Percentiles rank a stretch among this genome's conserved stretches.
These are phyloP conservation scores for Matsumyia berberina DNA, from an alignment of 2,888 invertebrate species.

Conservation along the genomic window DNA sequence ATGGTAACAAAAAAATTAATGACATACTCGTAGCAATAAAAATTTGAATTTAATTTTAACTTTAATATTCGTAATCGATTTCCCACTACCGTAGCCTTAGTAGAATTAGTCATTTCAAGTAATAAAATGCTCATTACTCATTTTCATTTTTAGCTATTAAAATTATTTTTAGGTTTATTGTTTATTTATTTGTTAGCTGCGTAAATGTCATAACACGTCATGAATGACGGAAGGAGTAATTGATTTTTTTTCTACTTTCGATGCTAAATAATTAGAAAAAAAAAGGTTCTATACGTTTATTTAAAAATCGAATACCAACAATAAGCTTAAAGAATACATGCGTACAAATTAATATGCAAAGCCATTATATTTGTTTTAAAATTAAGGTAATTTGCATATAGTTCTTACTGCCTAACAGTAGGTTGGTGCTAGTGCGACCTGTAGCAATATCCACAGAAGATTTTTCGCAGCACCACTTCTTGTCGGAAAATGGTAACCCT, in stretches of 20 bases:
- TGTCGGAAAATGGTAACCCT: too few relatives aligned
- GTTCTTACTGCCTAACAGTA: background rate
- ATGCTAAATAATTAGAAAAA: background rate
- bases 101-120: background rate
- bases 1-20: too few relatives aligned
- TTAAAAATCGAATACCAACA: slow-evolving; percentile 8
- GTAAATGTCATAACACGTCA: background rate
- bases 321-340: slow-evolving; percentile 17
- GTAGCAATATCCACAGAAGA: too few relatives aligned
- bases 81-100: background rate
- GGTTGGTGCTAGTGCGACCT: too few relatives aligned
- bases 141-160: slow-evolving; percentile 2
- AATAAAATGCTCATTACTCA: background rate
- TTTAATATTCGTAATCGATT: slow-evolving; percentile 3
- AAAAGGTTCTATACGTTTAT: too few relatives aligned
- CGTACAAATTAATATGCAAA: too few relatives aligned
- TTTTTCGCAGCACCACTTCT: too few relatives aligned
- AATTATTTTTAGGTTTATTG: slow-evolving; percentile 28
- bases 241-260: background rate
- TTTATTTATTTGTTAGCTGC: background rate
- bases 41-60: too few relatives aligned
- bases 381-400: background rate
- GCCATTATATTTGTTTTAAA: background rate
- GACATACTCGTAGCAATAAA: too few relatives aligned
- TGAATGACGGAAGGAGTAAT: background rate